phyloP scores from a whole-genome alignment of 2,113 vertebrate species.

The Enhydra lutris region DNA sequence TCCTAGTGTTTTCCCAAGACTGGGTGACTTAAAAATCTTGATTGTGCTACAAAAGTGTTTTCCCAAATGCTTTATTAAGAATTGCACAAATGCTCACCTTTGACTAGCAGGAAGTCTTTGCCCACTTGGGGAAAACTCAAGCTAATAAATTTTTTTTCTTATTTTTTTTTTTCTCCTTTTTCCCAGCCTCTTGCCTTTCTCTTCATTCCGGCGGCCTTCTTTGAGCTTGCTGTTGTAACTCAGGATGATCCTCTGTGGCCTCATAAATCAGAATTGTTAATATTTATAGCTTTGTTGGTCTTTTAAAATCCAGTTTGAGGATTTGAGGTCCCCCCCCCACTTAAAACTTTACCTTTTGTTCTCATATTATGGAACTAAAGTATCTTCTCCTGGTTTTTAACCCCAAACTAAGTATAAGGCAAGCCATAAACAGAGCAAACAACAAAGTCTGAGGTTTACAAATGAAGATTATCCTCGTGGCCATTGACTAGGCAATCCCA shows the following conservation, averaged over 20 bases:
- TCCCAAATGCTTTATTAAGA: slow-evolving; percentile 48
- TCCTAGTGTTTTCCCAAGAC: slow-evolving; percentile 36
- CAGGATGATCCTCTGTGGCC: slow-evolving; percentile 2
- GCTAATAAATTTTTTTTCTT: neutral
- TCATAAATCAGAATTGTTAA: slow-evolving; percentile 52
- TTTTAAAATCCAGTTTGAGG: slow-evolving; percentile 56
- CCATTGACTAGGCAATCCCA: neutral
- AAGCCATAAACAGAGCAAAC: neutral
- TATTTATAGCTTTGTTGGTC: slow-evolving; percentile 48
- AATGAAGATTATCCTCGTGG: neutral
- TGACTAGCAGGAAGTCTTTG: slow-evolving; percentile 52
- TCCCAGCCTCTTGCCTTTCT: neutral
- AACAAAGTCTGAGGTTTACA: neutral
- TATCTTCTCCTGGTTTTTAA: slow-evolving; percentile 11
- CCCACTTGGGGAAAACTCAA: slow-evolving; percentile 60
- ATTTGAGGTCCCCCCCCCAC: neutral
- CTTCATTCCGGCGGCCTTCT: neutral
- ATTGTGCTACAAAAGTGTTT: neutral
- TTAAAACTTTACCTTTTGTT: slow-evolving; percentile 48
- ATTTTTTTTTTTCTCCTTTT: neutral
- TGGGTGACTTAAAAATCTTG: slow-evolving; percentile 37
- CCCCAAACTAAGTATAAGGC: neutral
- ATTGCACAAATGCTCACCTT: slow-evolving; percentile 23
- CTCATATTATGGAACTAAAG: neutral
- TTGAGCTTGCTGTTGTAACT: neutral